Evolutionary conservation across 2,797 vertebrate genomes (phyloP), one percentile per base, ranked within the genome.

Genomic region (Coregonus suidteri): DNA sequence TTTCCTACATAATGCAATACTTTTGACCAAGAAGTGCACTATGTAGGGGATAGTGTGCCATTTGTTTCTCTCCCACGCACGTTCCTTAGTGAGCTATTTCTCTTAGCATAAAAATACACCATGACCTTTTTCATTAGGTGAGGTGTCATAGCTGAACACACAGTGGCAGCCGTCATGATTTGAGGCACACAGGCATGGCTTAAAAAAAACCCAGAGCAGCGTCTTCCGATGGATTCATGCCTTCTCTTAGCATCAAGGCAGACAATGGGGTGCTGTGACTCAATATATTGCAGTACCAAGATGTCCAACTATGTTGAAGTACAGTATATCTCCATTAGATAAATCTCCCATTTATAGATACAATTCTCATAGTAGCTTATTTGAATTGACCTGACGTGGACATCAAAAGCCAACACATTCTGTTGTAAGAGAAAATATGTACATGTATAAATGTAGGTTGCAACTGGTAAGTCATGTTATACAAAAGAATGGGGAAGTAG

Each of bases 71-170:
- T 25, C 25, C 25, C 25, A 83, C 11, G 1, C 31, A 82, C 82
- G 41, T 41, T 41, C 1, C 1, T 41, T 41, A 41, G 41, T 41
- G 41, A 41, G 41, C 75, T 86, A 82, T 88, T 87, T 82, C 75
- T 82, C 78, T 76, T 76, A 68, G 65, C 41, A 75, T 47, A 47
- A 75, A 84, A 82, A 87, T 88, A 89, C 83, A 86, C 70, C 37
- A 87, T 90, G 87, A 90, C 41, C 9, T 47, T 91, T 91, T 77
- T 79, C 4, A n/a, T 79, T 77, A 30, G 13, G 47, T 73, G 82
- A 86, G 79, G 88, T 89, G 85, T 91, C 86, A 87, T 69, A 77
- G 76, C 73, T 52, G 53, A 77, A 85, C 81, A 69, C 79, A 79
- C 76, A 81, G 59, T 64, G 20, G 59, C 5, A 64, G 35, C 74